These are phyloP conservation scores for Neodontobutis hainanensis DNA, from an alignment of 2,113 vertebrate genomes.

Conservation along the genomic window DNA sequence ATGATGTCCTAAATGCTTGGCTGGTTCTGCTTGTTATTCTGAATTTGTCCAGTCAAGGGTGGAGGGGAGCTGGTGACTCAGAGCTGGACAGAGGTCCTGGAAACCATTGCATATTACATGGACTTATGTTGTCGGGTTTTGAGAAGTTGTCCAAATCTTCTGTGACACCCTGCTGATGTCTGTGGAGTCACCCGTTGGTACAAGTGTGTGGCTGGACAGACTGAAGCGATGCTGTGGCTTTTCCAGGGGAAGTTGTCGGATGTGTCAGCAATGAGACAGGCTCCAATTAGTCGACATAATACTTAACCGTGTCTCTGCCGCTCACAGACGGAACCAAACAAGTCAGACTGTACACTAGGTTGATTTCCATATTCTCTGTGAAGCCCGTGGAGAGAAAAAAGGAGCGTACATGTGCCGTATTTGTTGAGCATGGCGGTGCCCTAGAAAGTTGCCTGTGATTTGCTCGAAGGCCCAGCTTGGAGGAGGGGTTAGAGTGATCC, in stretches of 20 bases:
- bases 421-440: constrained; percentile 50
- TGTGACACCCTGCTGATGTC: constrained; percentile 12
- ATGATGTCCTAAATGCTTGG: background rate
- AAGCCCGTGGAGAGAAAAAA: background rate
- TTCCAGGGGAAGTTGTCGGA: constrained; percentile 34
- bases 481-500: constrained; percentile 69
- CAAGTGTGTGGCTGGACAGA: background rate
- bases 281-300: constrained; percentile 44
- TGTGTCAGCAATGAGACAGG: constrained; percentile 27
- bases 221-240: background rate
- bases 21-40: constrained; percentile 7
- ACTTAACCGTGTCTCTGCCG: constrained; percentile 31
- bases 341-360: constrained; percentile 18
- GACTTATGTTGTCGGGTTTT: constrained; percentile 16
- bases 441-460: constrained; percentile 64
- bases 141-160: constrained; percentile 24
- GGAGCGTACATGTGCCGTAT: constrained; percentile 18
- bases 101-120: constrained; percentile 13
- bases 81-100: constrained; percentile 23
- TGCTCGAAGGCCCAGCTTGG: constrained; percentile 60
- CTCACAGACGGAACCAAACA: constrained; percentile 19
- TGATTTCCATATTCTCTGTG: constrained; percentile 7
- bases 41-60: background rate
- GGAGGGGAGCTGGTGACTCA: constrained; percentile 18
- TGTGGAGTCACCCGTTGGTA: constrained; percentile 7